Evolutionary conservation across 2,113 vertebrate species (phyloP).

Genomic region (Cavia porcellus): DNA sequence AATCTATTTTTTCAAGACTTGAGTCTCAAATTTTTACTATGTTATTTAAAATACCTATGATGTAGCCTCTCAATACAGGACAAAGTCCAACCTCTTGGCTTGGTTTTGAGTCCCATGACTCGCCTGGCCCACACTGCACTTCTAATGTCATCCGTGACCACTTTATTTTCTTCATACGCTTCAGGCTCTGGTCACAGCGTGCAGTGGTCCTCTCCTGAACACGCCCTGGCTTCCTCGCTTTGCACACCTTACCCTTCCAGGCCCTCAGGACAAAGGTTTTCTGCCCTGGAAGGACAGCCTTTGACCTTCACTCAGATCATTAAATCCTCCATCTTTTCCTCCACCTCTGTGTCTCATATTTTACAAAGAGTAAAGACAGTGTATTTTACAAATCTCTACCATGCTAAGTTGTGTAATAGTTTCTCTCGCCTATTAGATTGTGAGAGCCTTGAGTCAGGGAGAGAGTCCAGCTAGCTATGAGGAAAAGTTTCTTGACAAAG

Average conservation of each 20-base stretch:
- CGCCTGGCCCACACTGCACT: background rate
- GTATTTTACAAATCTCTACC: background rate
- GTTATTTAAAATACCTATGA: constrained; percentile 13
- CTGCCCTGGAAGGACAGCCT: background rate
- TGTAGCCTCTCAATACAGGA: background rate
- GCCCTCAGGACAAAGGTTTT: background rate
- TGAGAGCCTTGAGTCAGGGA: background rate
- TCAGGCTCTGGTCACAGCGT: background rate
- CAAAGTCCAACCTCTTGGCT: background rate
- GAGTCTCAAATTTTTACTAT: background rate
- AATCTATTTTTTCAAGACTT: background rate
- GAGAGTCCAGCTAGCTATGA: background rate
- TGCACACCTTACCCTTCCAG: background rate
- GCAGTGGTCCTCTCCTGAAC: background rate
- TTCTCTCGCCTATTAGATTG: background rate
- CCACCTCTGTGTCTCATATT: background rate
- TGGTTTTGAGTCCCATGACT: constrained; percentile 12
- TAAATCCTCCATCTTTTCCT: background rate
- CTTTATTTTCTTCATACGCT: background rate
- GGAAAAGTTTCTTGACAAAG: background rate
- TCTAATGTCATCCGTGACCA: background rate
- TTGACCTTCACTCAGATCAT: background rate
- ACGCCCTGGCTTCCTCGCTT: background rate
- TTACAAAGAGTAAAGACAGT: background rate
- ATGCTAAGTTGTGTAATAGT: background rate